phyloP scores from a whole-genome alignment of 2,113 vertebrate genomes.

The Cairina moschata region DNA sequence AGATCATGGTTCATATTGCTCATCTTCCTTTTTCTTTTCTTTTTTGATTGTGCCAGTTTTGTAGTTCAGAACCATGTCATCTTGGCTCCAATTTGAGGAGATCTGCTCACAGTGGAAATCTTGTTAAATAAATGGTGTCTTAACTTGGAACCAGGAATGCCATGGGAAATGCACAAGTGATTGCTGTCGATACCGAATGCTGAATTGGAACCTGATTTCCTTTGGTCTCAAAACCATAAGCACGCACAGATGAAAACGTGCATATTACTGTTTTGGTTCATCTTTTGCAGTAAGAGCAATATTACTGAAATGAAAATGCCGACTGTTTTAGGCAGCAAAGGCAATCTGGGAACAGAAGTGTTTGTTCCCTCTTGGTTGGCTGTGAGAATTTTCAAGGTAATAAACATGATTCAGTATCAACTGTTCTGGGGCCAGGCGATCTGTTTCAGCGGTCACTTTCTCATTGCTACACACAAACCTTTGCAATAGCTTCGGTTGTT shows the following conservation, averaged over 20 bases:
- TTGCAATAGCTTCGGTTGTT: neutral
- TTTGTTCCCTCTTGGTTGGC: neutral
- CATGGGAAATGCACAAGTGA: neutral
- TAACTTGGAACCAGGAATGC: neutral
- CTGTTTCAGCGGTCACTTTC: neutral
- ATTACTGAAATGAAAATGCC: neutral
- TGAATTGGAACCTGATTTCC: neutral
- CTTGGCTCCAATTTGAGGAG: neutral
- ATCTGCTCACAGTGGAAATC: neutral
- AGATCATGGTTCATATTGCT: neutral
- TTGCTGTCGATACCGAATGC: neutral
- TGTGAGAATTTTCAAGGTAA: neutral
- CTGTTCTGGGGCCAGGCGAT: neutral
- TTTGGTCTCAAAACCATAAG: neutral
- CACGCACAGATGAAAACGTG: neutral
- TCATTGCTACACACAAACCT: neutral
- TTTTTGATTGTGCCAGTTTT: neutral
- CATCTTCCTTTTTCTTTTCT: neutral
- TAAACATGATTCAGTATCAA: neutral
- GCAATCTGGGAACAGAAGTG: neutral
- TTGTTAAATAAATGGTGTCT: neutral
- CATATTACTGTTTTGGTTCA: neutral
- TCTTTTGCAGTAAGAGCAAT: neutral
- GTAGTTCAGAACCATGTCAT: neutral
- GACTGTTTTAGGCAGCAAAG: neutral